Conservation (phyloP, 2,113 vertebrate species). For the Apeltes quadracus region DNA sequence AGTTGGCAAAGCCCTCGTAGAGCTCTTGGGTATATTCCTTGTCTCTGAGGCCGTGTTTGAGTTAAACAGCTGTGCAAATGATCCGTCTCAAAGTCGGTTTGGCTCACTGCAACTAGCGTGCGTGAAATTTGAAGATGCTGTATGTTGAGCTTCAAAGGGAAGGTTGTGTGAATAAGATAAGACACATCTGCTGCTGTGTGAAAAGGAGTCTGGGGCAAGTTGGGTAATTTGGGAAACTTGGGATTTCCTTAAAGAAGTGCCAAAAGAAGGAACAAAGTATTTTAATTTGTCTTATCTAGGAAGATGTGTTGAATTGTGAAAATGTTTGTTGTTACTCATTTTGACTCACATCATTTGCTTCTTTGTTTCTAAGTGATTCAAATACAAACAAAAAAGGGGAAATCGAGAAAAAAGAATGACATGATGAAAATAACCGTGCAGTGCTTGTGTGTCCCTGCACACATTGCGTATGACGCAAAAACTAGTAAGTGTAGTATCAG, state of each 20-base stretch:
- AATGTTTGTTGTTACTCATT: background rate
- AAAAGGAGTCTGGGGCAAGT: background rate
- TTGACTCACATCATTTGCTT: constrained; percentile 7
- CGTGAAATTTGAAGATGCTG: background rate
- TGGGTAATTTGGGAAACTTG: background rate
- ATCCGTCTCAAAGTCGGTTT: constrained; percentile 23
- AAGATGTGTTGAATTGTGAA: background rate
- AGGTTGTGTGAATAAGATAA: no score
- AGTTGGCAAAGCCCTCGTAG: background rate
- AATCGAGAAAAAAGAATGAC: background rate
- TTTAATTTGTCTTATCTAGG: background rate
- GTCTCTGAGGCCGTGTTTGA: constrained; percentile 30
- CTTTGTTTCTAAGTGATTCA: background rate
- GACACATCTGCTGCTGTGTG: background rate
- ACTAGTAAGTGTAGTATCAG: background rate
- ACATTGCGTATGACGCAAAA: constrained; percentile 4
- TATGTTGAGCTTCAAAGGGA: no score
- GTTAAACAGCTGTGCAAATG: constrained; percentile 60
- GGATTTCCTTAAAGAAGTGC: background rate
- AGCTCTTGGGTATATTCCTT: constrained; percentile 9
- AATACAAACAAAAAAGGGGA: background rate
- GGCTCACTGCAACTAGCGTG: constrained; percentile 32
- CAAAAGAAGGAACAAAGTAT: background rate
- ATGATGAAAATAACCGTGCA: background rate
- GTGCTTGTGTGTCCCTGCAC: background rate